Base-by-base conservation (phyloP, 2,797 vertebrate species). In the Amblyraja radiata region DNA sequence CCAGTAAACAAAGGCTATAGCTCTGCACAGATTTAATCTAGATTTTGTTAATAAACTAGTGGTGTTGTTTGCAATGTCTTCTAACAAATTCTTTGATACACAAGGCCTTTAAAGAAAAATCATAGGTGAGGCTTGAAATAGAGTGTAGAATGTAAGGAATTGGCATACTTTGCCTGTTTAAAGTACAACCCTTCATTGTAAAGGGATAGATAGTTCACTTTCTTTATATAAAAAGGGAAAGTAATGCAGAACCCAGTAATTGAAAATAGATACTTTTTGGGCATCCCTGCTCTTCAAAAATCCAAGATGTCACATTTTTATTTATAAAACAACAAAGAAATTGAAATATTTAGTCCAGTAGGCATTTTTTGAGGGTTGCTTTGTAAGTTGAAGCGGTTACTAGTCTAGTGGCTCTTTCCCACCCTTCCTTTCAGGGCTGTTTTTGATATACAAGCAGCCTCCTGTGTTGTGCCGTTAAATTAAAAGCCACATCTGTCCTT, bases 401-500 rank as follows among this genome's bases (percentile, higher is more conserved):
- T 76, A 76, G 73, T 71, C 68, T 74, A 73, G 90, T 46, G 71
- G 13, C 90, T 92, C 68, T 92, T 92, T 92, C 68, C 73, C 90
- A 76, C 39, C 90, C 90, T 92, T 92, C 90, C 71, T 74, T 92
- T 92, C 90, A 92, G 71, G 76, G 71, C 84, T 88, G 63, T 68
- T 88, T 88, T 92, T 92, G 71, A 92, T 92, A 92, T 76, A 92
- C 71, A 54, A 16, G 71, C 71, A 92, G 71, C 90, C 90, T 92
- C 90, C 71, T 92, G 90, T 92, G 71, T 92, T 92, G 71, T 91
- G 90, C 90, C 71, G 39, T 92, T 92, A 92, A 76, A 46, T 71
- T 92, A 92, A 92, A 88, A 92, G 90, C 71, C 90, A 92, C 90
- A 92, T 92, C 90, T 92, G 90, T 0, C 3, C 79, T 84, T 61